A percentile compares a stretch with the other conserved stretches of the same genome.
Conservation (phyloP, 2,113 vertebrate genomes). For the Xenus cinereus region DNA sequence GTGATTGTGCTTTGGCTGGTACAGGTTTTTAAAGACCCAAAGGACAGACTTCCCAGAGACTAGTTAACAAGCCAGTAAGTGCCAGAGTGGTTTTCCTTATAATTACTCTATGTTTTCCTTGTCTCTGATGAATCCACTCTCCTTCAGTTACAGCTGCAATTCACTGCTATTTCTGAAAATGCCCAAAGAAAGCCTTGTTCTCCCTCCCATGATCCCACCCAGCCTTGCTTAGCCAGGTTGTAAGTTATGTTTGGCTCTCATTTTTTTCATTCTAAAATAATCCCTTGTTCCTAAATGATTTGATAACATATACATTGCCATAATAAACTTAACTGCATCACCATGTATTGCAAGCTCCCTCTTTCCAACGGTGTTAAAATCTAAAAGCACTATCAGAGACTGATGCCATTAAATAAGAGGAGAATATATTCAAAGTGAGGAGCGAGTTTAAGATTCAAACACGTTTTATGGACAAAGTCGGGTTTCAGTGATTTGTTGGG, state of each 20-base stretch:
- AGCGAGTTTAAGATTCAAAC: not conserved
- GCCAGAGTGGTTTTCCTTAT: not conserved
- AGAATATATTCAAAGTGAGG: not conserved
- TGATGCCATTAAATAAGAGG: not conserved
- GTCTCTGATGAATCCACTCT: not conserved
- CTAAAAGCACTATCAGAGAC: not conserved
- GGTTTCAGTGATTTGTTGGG: not conserved
- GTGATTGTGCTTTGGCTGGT: not conserved
- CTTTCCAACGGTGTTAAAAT: not conserved
- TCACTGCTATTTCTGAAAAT: not conserved
- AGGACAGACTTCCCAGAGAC: not conserved
- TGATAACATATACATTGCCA: not conserved
- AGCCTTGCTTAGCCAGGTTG: not conserved
- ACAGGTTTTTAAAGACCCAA: not conserved
- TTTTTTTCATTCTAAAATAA: not conserved
- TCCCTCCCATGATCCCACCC: not conserved
- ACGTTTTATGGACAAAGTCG: accelerated
- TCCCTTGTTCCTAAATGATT: not conserved
- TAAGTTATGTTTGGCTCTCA: not conserved
- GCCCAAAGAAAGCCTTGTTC: not conserved
- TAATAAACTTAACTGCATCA: not conserved
- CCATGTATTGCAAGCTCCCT: not conserved
- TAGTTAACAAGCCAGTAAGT: not conserved
- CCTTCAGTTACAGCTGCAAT: not conserved
- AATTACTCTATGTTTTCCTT: not conserved